Evolutionary conservation across 2,113 vertebrate genomes (phyloP), one percentile per base, ranked within the genome.

Genomic region (Arenaria interpres): DNA sequence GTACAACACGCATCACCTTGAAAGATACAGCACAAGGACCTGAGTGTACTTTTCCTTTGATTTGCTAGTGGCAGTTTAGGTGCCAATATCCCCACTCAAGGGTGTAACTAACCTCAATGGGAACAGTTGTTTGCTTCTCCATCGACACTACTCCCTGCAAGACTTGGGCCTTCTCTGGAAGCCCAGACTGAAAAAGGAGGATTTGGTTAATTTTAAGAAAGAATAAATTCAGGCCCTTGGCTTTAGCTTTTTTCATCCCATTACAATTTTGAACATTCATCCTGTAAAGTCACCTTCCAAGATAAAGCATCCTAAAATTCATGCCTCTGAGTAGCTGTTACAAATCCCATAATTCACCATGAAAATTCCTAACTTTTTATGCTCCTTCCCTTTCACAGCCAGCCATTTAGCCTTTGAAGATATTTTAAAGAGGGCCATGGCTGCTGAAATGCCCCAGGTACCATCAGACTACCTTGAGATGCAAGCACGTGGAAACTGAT

Each of bases 1-100:
- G 33, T 25, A 80, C 27, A 75, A n/a, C 14, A 48, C 4, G 20
- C 0, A 0, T 17, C 32, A 73, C 33, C 35, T 56, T 43, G n/a
- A 59, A 82, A 76, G 53, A 60, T 12, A 28, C 5, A 45, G 30
- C 19, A 54, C 2, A 1, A 66, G 11, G 33, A 35, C 37, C 15
- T 50, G 33, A 39, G 33, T 19, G 46, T 53, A 75, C 10, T 46
- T 64, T 37, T 28, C 22, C 48, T 82, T 66, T 39, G 22, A 23
- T 75, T 66, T 71, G 9, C 35, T 51, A 63, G 23, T 14, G 24
- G 43, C 37, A 60, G 21, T 41, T 33, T 11, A 71, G 37, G 13
- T 41, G 13, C 15, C 69, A 45, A 3, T 21, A 69, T 21, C 33
- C 33, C 11, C 33, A 33, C 35, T 50, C 21, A n/a, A 37, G 16